A percentile compares a stretch with the other conserved stretches of the same genome.
Evolutionary conservation across 2,797 vertebrate species (phyloP).

Genomic region (Sciurus vulgaris): DNA sequence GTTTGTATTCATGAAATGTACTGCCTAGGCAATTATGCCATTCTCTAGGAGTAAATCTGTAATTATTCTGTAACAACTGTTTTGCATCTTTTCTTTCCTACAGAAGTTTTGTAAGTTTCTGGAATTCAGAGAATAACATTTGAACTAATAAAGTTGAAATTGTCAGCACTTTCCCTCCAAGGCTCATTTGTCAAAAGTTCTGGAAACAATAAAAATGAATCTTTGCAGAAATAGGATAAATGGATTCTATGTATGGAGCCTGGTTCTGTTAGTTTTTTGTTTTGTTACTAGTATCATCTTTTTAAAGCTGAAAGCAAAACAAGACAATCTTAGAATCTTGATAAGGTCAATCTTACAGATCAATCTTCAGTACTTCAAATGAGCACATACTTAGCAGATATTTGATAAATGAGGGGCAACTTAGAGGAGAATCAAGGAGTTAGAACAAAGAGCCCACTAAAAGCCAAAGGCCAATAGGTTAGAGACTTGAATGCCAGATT

Average conservation of each 20-base stretch:
- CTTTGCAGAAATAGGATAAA: conserved; percentile 56
- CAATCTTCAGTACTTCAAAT: conserved; percentile 51
- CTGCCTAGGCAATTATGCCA: conserved; percentile 22
- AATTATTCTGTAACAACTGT: conserved; percentile 70
- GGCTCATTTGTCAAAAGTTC: conserved; percentile 75
- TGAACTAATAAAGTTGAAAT: conserved; percentile 72
- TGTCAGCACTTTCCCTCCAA: conserved; percentile 65
- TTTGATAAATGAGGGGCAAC: conserved; percentile 21
- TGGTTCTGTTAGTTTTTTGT: background rate
- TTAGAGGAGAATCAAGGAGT: conserved; percentile 48
- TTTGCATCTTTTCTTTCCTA: conserved; percentile 65
- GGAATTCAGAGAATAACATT: conserved; percentile 65
- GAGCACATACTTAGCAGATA: background rate
- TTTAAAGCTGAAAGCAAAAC: background rate
- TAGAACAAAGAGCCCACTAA: conserved; percentile 44
- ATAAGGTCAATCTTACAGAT: conserved; percentile 28
- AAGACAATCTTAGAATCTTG: conserved; percentile 43
- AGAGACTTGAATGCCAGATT: background rate
- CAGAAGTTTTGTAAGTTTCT: conserved; percentile 60
- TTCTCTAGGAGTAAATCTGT: conserved; percentile 56
- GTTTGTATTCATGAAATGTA: conserved; percentile 20
- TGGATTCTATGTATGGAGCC: conserved; percentile 33
- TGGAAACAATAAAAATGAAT: conserved; percentile 71
- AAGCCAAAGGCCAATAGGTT: background rate
- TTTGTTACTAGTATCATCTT: conserved; percentile 33